A percentile compares a stretch with the other conserved stretches of the same genome.
These are phyloP conservation scores for Pomacea maculata DNA, from an alignment of 1,140 invertebrate species.

Conservation along the genomic window DNA sequence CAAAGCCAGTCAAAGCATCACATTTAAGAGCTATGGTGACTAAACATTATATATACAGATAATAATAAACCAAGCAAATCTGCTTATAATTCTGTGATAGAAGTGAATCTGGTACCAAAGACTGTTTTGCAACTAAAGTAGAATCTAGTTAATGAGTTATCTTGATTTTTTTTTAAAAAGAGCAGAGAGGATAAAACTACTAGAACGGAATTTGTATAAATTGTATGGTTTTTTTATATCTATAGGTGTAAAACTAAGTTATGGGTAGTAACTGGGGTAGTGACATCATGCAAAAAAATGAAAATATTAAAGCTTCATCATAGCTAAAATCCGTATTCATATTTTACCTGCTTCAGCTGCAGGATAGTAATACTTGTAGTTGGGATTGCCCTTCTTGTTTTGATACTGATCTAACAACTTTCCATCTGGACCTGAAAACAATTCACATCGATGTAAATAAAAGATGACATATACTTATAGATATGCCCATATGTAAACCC, in stretches of 20 bases:
- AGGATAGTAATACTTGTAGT: slow-evolving; percentile 73
- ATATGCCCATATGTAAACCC: background rate
- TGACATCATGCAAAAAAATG: background rate
- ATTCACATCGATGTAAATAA: slow-evolving; percentile 2
- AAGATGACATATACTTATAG: background rate
- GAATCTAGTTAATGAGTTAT: no score
- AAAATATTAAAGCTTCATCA: background rate
- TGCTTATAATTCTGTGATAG: no score
- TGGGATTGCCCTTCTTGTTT: slow-evolving; percentile 70
- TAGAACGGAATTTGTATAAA: background rate
- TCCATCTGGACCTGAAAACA: slow-evolving; percentile 65
- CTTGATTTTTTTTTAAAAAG: background rate
- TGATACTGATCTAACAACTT: slow-evolving; percentile 67
- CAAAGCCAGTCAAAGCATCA: no score
- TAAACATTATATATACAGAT: no score
- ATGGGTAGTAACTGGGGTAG: background rate
- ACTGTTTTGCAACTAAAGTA: no score
- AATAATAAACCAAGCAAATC: no score
- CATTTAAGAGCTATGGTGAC: no score
- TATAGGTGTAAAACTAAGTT: background rate
- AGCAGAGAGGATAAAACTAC: background rate
- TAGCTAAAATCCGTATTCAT: background rate
- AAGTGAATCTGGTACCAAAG: no score
- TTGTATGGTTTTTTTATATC: no score
- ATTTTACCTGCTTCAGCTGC: slow-evolving; percentile 62